Evolutionary conservation across 2,113 vertebrate genomes (phyloP).

Genomic region (Silurus glanis): DNA sequence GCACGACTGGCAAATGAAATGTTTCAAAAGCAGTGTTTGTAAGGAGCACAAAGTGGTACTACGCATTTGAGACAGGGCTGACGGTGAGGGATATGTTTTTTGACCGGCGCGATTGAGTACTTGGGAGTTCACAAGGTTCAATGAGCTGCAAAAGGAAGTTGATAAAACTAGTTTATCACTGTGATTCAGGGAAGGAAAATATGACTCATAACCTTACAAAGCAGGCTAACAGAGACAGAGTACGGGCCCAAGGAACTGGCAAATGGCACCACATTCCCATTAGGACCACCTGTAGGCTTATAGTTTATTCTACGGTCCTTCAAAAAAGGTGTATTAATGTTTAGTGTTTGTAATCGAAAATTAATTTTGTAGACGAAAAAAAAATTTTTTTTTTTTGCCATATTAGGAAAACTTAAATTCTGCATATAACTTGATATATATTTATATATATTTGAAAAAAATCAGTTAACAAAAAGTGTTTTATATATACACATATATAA

Average conservation of each 20-base stretch:
- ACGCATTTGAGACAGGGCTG: constrained; percentile 5
- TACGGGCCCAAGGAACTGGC: background rate
- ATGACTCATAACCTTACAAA: background rate
- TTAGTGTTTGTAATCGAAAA: background rate
- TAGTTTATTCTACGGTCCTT: background rate
- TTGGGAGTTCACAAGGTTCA: constrained; percentile 23
- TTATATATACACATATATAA: too few relatives aligned
- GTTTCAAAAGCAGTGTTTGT: constrained; percentile 8
- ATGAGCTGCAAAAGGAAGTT: constrained; percentile 1
- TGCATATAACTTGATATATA: too few relatives aligned
- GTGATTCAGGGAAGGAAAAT: constrained; percentile 22
- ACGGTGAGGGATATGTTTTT: constrained; percentile 28
- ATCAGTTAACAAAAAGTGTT: too few relatives aligned
- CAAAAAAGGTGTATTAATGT: background rate
- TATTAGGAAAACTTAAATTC: too few relatives aligned
- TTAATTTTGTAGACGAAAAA: too few relatives aligned
- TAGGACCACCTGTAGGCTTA: background rate
- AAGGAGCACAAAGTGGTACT: background rate
- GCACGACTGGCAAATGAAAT: background rate
- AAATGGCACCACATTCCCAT: background rate
- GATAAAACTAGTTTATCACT: constrained; percentile 41
- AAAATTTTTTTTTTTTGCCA: background rate
- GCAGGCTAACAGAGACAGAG: background rate
- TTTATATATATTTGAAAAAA: too few relatives aligned
- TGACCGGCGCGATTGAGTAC: background rate